These are phyloP conservation scores for Copidosoma floridanum DNA, from an alignment of 1,140 invertebrate genomes.

Conservation along the genomic window DNA sequence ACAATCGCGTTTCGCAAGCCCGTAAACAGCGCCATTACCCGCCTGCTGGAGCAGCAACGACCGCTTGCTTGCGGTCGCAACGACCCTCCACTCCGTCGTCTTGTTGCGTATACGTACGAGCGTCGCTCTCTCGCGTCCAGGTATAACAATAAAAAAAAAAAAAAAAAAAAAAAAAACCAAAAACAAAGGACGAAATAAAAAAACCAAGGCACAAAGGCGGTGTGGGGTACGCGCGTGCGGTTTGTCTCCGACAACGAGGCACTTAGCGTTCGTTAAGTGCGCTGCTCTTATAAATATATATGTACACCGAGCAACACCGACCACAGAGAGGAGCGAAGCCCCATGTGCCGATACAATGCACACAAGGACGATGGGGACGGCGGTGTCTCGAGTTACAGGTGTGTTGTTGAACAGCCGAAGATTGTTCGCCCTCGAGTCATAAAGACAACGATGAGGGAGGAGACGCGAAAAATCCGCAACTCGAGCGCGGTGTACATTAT, in stretches of 20 bases:
- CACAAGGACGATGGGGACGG: background rate
- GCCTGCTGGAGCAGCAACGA: too few species aligned
- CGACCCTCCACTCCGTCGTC: too few species aligned
- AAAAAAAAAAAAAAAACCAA: background rate
- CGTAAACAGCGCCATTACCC: constrained; percentile 13
- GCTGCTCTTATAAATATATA: background rate
- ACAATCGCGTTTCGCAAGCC: constrained; percentile 6
- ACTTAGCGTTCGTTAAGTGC: constrained; percentile 24
- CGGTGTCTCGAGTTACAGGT: constrained; percentile 19
- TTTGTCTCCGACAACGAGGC: constrained; percentile 25
- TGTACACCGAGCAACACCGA: too few species aligned
- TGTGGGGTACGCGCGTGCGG: constrained; percentile 2
- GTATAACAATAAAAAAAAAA: background rate
- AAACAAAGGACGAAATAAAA: too few species aligned
- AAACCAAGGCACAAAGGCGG: too few species aligned
- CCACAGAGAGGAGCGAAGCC: too few species aligned
- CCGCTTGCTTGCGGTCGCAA: constrained; percentile 16
- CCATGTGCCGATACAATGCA: background rate
- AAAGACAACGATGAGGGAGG: background rate
- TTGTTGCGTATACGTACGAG: too few species aligned
- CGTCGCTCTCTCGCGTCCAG: too few species aligned
- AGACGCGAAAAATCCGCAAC: constrained; percentile 26
- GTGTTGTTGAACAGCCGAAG: constrained; percentile 24
- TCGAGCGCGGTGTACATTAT: constrained; percentile 11
- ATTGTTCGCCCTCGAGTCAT: constrained; percentile 17